Evolutionary conservation across 37 sponge, comb jelly and placozoan species (phyloP).

Genomic region (Haliclona indistincta): DNA sequence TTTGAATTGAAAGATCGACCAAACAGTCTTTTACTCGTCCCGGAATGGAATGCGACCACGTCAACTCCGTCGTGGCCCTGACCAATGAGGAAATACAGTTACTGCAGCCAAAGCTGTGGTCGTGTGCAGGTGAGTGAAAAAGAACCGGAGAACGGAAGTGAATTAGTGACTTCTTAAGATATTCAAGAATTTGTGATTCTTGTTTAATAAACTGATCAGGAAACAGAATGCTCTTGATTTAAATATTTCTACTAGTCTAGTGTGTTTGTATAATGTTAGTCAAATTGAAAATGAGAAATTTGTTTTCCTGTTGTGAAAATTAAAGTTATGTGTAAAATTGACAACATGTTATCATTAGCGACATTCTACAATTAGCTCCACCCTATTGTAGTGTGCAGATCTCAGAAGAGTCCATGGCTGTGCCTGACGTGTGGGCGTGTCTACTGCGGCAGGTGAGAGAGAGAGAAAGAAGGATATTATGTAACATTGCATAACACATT

Average conservation of each 20-base stretch:
- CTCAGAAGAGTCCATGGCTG: conserved; percentile 70
- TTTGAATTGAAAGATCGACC: too few species aligned
- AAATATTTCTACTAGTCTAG: neutral
- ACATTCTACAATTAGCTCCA: too few species aligned
- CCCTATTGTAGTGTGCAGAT: conserved; percentile 67
- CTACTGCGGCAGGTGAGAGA: conserved; percentile 66
- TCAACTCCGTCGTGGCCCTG: conserved; percentile 26
- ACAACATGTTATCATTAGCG: neutral
- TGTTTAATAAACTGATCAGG: neutral
- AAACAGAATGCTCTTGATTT: neutral
- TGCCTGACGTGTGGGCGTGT: conserved; percentile 65
- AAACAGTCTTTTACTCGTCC: too few species aligned
- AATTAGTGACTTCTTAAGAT: neutral
- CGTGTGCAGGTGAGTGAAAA: conserved; percentile 42
- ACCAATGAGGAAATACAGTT: conserved; percentile 4
- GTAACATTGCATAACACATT: too few species aligned
- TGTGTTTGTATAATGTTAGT: neutral
- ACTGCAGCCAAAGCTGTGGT: conserved; percentile 29
- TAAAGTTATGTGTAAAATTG: neutral
- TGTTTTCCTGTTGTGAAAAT: neutral
- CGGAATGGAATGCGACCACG: conserved; percentile 58
- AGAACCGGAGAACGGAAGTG: neutral
- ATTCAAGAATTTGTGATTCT: neutral
- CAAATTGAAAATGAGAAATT: neutral
- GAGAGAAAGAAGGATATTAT: too few species aligned